These are phyloP conservation scores for Pantala flavescens DNA, from an alignment of 1,140 invertebrate genomes.

Conservation along the genomic window DNA sequence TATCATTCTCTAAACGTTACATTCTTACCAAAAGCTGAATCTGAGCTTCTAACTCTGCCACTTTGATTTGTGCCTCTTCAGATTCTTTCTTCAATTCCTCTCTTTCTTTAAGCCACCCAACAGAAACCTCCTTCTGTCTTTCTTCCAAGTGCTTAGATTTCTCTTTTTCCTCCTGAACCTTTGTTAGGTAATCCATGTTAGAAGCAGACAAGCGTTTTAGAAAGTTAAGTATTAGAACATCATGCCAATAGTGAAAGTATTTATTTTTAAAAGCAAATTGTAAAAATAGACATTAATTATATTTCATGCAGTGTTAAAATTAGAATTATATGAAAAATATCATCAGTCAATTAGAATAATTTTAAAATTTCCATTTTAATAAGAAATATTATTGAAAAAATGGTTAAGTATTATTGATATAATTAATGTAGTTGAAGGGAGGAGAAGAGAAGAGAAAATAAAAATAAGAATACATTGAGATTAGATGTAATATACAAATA, in stretches of 20 bases:
- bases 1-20: background rate
- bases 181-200: slow-evolving; percentile 14
- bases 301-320: too few relatives aligned
- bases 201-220: background rate
- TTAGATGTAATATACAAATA: too few relatives aligned
- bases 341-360: too few relatives aligned
- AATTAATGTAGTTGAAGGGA: too few relatives aligned
- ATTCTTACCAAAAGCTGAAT: slow-evolving; percentile 46
- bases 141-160: slow-evolving; percentile 44
- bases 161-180: slow-evolving; percentile 48
- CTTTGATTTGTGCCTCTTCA: slow-evolving; percentile 42
- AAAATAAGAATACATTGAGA: too few relatives aligned
- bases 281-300: too few relatives aligned
- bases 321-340: too few relatives aligned
- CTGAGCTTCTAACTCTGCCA: slow-evolving; percentile 43
- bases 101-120: slow-evolving; percentile 28
- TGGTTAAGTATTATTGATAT: too few relatives aligned
- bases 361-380: too few relatives aligned
- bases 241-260: background rate
- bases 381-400: too few relatives aligned
- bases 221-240: background rate
- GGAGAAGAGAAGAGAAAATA: too few relatives aligned
- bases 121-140: slow-evolving; percentile 38
- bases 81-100: slow-evolving; percentile 29
- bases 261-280: too few relatives aligned